Evolutionary conservation across 2,113 vertebrate species (phyloP).

Genomic region (Nothocercus nigrocapillus): DNA sequence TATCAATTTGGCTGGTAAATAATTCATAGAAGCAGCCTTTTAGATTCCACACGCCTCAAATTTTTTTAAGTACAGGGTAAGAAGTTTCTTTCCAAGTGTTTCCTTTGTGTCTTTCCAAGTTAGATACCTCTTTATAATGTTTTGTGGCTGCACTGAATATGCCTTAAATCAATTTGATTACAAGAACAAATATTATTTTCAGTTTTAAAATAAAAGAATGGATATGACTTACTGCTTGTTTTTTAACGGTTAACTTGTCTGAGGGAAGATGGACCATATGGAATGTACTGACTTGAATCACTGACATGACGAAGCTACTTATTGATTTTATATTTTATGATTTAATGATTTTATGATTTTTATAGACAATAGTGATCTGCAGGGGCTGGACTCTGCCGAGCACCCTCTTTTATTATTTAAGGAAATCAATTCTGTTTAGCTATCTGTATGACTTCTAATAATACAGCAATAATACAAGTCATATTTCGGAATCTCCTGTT

Average conservation of each 20-base stretch:
- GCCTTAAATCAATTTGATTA: conserved; percentile 70
- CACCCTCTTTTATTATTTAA: not conserved
- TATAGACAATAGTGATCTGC: not conserved
- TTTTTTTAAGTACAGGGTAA: not conserved
- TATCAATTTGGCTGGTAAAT: no score
- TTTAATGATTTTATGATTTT: not conserved
- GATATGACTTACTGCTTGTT: conserved; percentile 45
- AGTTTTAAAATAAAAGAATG: conserved; percentile 55
- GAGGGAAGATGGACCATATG: conserved; percentile 18
- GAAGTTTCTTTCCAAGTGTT: not conserved
- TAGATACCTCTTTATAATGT: conserved; percentile 64
- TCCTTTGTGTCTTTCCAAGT: conserved; percentile 19
- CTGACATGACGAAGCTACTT: not conserved
- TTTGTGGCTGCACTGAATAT: not conserved
- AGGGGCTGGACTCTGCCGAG: not conserved
- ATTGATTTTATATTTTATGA: not conserved
- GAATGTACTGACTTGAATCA: conserved; percentile 23
- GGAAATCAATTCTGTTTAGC: not conserved
- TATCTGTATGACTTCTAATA: not conserved
- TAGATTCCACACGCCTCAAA: not conserved
- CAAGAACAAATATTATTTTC: conserved; percentile 65
- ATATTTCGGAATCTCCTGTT: not conserved
- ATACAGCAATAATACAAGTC: not conserved
- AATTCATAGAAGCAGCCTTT: not conserved
- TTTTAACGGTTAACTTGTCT: conserved; percentile 50